Evolutionary conservation across 2,797 vertebrate species (phyloP).

Genomic region (Sebastolobus altivelis): DNA sequence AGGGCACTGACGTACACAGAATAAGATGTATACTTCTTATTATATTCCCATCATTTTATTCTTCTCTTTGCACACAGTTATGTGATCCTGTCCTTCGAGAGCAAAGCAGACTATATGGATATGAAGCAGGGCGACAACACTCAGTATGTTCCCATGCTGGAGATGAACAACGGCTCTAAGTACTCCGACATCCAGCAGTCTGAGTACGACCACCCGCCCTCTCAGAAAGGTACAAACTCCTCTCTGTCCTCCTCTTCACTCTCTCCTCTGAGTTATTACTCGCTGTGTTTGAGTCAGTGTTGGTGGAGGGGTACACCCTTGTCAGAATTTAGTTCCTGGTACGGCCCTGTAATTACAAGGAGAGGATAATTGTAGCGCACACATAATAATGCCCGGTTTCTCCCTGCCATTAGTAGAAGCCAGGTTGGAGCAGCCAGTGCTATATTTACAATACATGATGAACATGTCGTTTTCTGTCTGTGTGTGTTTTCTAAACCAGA

Average conservation of each 20-base stretch:
- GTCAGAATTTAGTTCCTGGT: constrained; percentile 73
- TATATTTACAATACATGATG: constrained; percentile 75
- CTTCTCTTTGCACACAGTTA: constrained; percentile 86
- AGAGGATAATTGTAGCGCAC: constrained; percentile 82
- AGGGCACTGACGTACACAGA: constrained; percentile 7
- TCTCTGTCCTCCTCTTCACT: constrained; percentile 28
- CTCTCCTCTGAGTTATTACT: constrained; percentile 36
- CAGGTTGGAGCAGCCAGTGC: constrained; percentile 67
- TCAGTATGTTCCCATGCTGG: constrained; percentile 98
- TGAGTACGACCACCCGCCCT: constrained; percentile 94
- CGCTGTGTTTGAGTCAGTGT: constrained; percentile 70
- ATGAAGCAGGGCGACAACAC: constrained; percentile 97
- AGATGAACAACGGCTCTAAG: constrained; percentile 93
- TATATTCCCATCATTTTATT: constrained; percentile 8
- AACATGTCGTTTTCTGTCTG: constrained; percentile 38
- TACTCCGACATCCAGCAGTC: constrained; percentile 94
- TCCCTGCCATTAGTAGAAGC: constrained; percentile 78
- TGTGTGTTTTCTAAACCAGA: constrained; percentile 76
- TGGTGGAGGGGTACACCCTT: constrained; percentile 79
- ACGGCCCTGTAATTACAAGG: constrained; percentile 81
- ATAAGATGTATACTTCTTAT: neutral
- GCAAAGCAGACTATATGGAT: constrained; percentile 98
- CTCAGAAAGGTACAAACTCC: constrained; percentile 85
- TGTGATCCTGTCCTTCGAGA: constrained; percentile 97
- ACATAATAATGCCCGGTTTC: constrained; percentile 80